phyloP scores from a whole-genome alignment of 2,888 invertebrate genomes.

The Phytoseiulus persimilis region DNA sequence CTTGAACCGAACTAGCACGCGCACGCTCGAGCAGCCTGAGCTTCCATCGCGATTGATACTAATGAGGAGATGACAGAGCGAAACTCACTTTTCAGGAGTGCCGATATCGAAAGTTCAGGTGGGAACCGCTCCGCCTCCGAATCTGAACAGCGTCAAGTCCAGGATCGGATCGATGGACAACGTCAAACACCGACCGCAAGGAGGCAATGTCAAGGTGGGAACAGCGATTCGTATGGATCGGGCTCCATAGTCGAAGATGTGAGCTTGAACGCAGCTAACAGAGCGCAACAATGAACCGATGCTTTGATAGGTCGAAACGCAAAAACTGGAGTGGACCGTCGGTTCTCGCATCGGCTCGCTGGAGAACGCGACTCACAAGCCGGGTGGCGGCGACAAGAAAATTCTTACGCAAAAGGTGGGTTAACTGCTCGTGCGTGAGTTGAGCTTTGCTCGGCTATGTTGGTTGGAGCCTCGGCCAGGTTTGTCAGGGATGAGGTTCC shows the following conservation, averaged over 20 bases:
- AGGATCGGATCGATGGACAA: conserved; percentile 88
- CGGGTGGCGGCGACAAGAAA: conserved; percentile 88
- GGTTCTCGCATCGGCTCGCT: conserved; percentile 85
- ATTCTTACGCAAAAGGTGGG: conserved; percentile 70
- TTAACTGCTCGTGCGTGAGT: too few species aligned
- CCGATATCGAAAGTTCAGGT: conserved; percentile 90
- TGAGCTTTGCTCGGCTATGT: too few species aligned
- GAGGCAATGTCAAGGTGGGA: conserved; percentile 64
- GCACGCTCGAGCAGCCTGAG: neutral
- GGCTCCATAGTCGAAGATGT: too few species aligned
- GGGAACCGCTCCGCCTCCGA: conserved; percentile 81
- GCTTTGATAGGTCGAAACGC: conserved; percentile 64
- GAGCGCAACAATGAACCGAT: neutral
- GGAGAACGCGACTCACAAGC: conserved; percentile 79
- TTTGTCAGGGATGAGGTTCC: too few species aligned
- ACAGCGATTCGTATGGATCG: neutral
- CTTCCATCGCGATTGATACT: neutral
- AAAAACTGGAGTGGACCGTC: conserved; percentile 83
- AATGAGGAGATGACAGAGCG: neutral
- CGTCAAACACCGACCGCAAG: conserved; percentile 73
- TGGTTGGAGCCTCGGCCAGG: too few species aligned
- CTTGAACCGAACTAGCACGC: neutral
- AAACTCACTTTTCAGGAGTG: conserved; percentile 56
- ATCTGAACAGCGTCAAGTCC: conserved; percentile 78
- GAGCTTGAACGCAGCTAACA: neutral